Evolutionary conservation across 2,797 vertebrate species (phyloP), one percentile per base, ranked within the genome.

Genomic region (Phataginus tetradactyla): DNA sequence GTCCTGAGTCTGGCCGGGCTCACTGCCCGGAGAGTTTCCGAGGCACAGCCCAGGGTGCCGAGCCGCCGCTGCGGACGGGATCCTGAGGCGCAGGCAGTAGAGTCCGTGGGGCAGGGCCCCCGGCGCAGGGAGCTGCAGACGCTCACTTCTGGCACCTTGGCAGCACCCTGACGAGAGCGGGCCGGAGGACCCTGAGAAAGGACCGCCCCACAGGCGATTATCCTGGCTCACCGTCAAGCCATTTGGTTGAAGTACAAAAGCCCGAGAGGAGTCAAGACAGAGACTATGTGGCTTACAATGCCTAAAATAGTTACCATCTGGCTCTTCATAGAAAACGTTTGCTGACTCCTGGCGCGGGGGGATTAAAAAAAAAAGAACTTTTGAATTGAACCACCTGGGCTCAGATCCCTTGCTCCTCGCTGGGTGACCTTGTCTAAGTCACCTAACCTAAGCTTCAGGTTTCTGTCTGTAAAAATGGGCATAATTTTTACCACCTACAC

Each of bases 381-480:
- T 39, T 21, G 55, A 81, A 49, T n/a, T 34, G 32, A 61, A 81
- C 59, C 49, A 49, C 6, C 17, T 37, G 18, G 2, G 13, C 25
- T 81, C 39, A 37, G 49, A 71, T 71, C 18, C 34, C 29, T 25
- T 80, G 32, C 71, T 81, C 25, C 2, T 49, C 66, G 15, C 53
- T 4, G 21, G 29, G 55, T 78, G 87, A 49, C 53, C 64, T 69
- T 71, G 23, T 39, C 20, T 53, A 53, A 74, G 4, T 51, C 51
- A 61, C 42, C 69, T 64, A 39, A 34, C 21, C 17, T 74, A 51
- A 39, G 25, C 42, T 21, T 66, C 34, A n/a, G 49, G 32, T 39
- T 89, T 25, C 34, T n/a, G 55, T 45, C 55, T 34, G 42, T 87
- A 88, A 64, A 89, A 78, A 72, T n/a, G n/a, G 45, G 25, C 18